These are phyloP conservation scores for Mactra quadrangularis DNA, from an alignment of 1,140 invertebrate genomes.

Conservation along the genomic window DNA sequence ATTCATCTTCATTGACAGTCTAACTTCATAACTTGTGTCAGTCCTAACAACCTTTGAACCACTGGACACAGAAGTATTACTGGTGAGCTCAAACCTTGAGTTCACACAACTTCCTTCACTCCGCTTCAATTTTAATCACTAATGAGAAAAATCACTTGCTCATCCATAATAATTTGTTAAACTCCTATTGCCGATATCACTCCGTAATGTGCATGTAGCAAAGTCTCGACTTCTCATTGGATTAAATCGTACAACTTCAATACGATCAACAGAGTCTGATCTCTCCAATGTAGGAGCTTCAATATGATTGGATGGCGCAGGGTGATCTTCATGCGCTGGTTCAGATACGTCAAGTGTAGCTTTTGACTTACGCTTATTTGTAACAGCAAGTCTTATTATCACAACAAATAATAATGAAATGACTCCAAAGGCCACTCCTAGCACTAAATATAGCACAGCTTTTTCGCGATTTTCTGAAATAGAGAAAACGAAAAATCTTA, in stretches of 20 bases:
- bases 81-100: no score
- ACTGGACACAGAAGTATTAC: no score
- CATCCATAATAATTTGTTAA: slow-evolving; percentile 62
- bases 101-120: no score
- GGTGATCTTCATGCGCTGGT: slow-evolving; percentile 39
- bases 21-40: no score
- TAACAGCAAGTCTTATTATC: slow-evolving; percentile 61
- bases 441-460: slow-evolving; percentile 59
- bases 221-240: slow-evolving; percentile 60
- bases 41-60: no score
- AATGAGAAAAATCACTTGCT: no score
- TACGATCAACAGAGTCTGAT: slow-evolving; percentile 57
- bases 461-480: slow-evolving; percentile 57
- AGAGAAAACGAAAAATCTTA: slow-evolving; percentile 10
- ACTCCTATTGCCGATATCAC: slow-evolving; percentile 62
- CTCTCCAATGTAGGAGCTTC: slow-evolving; percentile 56
- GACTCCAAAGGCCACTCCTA: slow-evolving; percentile 54
- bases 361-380: slow-evolving; percentile 50
- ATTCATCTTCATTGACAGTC: no score
- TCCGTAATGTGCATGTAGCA: slow-evolving; percentile 59
- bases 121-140: no score
- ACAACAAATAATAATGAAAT: slow-evolving; percentile 59
- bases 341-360: slow-evolving; percentile 60
- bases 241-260: slow-evolving; percentile 59
- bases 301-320: slow-evolving; percentile 52